Percentiles rank a stretch among this genome's conserved stretches.
phyloP scores from a whole-genome alignment of 2,797 vertebrate species.

The Poliocrania exsul region DNA sequence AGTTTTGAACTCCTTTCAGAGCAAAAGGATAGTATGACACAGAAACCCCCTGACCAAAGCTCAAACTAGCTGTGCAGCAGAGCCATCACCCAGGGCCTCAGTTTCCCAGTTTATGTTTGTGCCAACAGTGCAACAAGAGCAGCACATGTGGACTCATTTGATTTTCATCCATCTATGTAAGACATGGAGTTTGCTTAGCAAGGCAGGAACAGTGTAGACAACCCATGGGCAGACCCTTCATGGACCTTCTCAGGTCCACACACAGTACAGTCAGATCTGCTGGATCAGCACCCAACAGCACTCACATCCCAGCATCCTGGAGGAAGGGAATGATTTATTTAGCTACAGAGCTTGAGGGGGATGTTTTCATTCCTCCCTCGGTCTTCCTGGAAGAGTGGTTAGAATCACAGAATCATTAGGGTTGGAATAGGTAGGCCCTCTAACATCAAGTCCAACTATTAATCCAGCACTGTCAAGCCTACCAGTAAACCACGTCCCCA shows the following conservation, averaged over 20 bases:
- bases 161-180: not conserved
- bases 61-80: rapidly evolving
- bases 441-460: not conserved
- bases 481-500: not conserved
- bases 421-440: not conserved
- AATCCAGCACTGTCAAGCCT: not conserved
- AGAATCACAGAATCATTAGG: not conserved
- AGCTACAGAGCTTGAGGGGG: not conserved
- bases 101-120: not conserved
- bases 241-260: not conserved
- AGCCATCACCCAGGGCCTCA: not conserved
- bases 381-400: not conserved
- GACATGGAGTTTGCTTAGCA: not conserved
- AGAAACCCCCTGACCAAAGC: not conserved
- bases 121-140: not conserved
- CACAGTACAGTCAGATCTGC: not conserved
- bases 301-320: not conserved
- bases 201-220: not conserved
- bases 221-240: not conserved
- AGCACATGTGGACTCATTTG: not conserved
- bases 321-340: not conserved
- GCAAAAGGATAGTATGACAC: not conserved
- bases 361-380: not conserved
- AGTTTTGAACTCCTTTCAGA: not conserved
- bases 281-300: not conserved